phyloP scores from a whole-genome alignment of 2,797 vertebrate species.

The Karalla daura region DNA sequence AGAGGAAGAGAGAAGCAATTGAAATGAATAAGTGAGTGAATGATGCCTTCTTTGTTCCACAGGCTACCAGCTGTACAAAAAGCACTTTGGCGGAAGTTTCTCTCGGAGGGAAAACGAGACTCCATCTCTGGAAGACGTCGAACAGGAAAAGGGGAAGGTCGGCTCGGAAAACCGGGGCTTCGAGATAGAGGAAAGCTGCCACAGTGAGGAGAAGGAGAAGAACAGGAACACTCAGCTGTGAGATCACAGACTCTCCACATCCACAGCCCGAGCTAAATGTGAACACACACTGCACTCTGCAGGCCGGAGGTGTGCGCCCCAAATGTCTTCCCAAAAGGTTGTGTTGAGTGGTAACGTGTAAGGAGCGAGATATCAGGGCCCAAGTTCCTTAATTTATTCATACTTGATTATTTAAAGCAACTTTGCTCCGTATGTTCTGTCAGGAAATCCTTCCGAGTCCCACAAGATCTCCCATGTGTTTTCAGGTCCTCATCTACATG shows the following conservation, averaged over 20 bases:
- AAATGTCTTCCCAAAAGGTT: background rate
- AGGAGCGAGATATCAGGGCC: background rate
- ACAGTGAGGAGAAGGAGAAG: constrained; percentile 37
- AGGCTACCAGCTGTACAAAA: constrained; percentile 74
- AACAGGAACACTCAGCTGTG: constrained; percentile 68
- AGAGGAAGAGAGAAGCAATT: background rate
- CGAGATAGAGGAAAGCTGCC: constrained; percentile 47
- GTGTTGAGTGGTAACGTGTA: background rate
- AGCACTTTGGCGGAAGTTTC: accelerated
- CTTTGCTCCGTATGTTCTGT: background rate
- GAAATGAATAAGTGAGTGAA: background rate
- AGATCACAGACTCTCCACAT: constrained; percentile 22
- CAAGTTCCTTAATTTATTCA: constrained; percentile 20
- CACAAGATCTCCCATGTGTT: too few species aligned
- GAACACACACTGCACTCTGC: constrained; percentile 47
- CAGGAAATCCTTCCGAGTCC: background rate
- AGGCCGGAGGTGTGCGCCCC: constrained; percentile 36
- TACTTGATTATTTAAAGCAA: constrained; percentile 11
- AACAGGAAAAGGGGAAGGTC: constrained; percentile 43
- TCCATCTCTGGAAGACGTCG: background rate
- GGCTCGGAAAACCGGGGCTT: constrained; percentile 66
- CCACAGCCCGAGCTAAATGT: background rate
- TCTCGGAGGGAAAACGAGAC: constrained; percentile 29
- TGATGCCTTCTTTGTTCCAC: background rate
- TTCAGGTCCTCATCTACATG: too few species aligned